Evolutionary conservation across 35 echinoderm and acorn worm species (phyloP).

Genomic region (Diadema setosum): DNA sequence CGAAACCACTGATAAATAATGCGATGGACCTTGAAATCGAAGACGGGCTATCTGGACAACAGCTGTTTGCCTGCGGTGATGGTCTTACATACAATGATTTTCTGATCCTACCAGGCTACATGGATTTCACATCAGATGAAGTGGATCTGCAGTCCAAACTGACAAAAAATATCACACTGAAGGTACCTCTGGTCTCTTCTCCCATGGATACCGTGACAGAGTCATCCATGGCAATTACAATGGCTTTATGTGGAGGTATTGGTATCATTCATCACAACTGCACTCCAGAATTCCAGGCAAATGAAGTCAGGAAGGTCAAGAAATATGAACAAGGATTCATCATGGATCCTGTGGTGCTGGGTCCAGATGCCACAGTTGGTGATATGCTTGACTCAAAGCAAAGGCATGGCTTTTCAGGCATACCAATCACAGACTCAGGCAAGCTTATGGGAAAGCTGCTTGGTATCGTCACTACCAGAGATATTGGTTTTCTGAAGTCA

Average conservation of each 20-base stretch:
- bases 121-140: slow-evolving; percentile 87
- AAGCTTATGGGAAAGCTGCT: slow-evolving; percentile 72
- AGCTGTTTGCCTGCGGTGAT: slow-evolving; percentile 71
- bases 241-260: slow-evolving; percentile 95
- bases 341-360: slow-evolving; percentile 91
- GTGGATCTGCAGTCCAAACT: slow-evolving; percentile 86
- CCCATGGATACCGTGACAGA: slow-evolving; percentile 98
- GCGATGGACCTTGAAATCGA: not conserved
- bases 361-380: slow-evolving; percentile 65
- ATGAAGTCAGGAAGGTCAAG: slow-evolving; percentile 97
- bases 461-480: slow-evolving; percentile 87
- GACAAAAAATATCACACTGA: slow-evolving; percentile 78
- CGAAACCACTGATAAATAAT: not conserved
- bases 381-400: slow-evolving; percentile 81
- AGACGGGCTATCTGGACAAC: slow-evolving; percentile 51
- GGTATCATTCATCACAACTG: slow-evolving; percentile 98
- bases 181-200: slow-evolving; percentile 85
- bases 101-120: slow-evolving; percentile 85
- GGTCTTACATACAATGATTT: slow-evolving; percentile 91
- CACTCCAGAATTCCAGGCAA: slow-evolving; percentile 95
- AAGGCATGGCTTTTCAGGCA: slow-evolving; percentile 87
- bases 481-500: slow-evolving; percentile 78
- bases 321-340: slow-evolving; percentile 99
- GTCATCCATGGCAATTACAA: slow-evolving; percentile 84
- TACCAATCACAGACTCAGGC: slow-evolving; percentile 87